Evolutionary conservation across 2,888 invertebrate genomes (phyloP).

Genomic region (Lymantria monacha): DNA sequence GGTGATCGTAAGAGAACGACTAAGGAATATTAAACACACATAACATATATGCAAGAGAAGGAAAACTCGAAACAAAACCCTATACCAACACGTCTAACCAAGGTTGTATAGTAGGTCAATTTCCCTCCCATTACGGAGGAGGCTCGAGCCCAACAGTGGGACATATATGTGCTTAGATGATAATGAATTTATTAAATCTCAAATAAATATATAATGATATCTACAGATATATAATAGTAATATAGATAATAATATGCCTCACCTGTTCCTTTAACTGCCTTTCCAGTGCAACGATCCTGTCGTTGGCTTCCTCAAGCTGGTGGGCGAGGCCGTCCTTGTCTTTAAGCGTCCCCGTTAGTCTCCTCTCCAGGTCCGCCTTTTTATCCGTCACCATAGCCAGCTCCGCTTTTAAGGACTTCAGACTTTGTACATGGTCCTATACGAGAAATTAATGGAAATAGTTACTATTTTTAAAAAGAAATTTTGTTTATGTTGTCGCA

Average conservation of each 20-base stretch:
- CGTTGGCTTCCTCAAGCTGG: slow-evolving; percentile 94
- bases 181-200: too few relatives aligned
- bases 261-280: slow-evolving; percentile 92
- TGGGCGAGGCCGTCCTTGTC: slow-evolving; percentile 91
- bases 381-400: slow-evolving; percentile 91
- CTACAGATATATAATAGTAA: not conserved
- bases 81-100: too few relatives aligned
- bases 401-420: slow-evolving; percentile 94
- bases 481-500: too few relatives aligned
- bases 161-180: too few relatives aligned
- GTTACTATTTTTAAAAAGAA: not conserved
- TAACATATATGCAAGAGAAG: too few relatives aligned
- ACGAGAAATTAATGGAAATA: not conserved
- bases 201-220: too few relatives aligned
- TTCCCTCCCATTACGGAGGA: too few relatives aligned
- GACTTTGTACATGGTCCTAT: slow-evolving; percentile 93
- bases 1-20: too few relatives aligned
- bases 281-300: slow-evolving; percentile 93
- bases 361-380: slow-evolving; percentile 91
- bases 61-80: too few relatives aligned
- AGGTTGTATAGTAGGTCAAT: too few relatives aligned
- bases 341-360: slow-evolving; percentile 87
- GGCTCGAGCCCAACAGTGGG: too few relatives aligned
- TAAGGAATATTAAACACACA: too few relatives aligned
- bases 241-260: slow-evolving; percentile 11